Conservation (phyloP, 2,888 invertebrate species). For the Dasysyrphus albostriatus region DNA sequence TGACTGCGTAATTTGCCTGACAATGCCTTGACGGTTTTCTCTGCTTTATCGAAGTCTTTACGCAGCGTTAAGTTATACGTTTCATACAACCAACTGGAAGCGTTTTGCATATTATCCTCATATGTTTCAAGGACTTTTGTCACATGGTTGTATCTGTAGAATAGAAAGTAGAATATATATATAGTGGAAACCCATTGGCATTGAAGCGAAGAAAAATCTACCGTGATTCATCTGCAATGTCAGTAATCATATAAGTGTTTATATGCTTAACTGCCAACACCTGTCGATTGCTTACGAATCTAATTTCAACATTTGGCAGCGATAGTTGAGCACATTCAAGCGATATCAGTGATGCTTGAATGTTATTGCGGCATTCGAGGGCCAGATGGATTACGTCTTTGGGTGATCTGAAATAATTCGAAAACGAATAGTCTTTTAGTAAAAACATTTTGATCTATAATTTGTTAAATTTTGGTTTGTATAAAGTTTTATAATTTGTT, state of each 20-base stretch:
- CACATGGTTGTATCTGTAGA: conserved; percentile 81
- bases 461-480: too few relatives aligned
- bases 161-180: neutral
- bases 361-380: conserved; percentile 80
- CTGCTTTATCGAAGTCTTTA: conserved; percentile 81
- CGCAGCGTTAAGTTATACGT: conserved; percentile 82
- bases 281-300: conserved; percentile 82
- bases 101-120: conserved; percentile 81
- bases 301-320: conserved; percentile 83
- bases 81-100: conserved; percentile 82
- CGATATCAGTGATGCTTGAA: conserved; percentile 82
- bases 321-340: conserved; percentile 82
- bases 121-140: conserved; percentile 81
- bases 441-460: too few relatives aligned
- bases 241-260: conserved; percentile 82
- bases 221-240: conserved; percentile 81
- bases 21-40: conserved; percentile 79
- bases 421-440: neutral
- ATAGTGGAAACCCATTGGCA: neutral
- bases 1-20: conserved; percentile 81
- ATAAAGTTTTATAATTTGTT: too few relatives aligned
- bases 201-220: conserved; percentile 53
- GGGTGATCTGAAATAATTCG: conserved; percentile 78
- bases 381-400: conserved; percentile 80
- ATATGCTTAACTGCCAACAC: conserved; percentile 82